Base-by-base conservation (phyloP, 2,888 invertebrate species). In the Lydus trimaculatus region DNA sequence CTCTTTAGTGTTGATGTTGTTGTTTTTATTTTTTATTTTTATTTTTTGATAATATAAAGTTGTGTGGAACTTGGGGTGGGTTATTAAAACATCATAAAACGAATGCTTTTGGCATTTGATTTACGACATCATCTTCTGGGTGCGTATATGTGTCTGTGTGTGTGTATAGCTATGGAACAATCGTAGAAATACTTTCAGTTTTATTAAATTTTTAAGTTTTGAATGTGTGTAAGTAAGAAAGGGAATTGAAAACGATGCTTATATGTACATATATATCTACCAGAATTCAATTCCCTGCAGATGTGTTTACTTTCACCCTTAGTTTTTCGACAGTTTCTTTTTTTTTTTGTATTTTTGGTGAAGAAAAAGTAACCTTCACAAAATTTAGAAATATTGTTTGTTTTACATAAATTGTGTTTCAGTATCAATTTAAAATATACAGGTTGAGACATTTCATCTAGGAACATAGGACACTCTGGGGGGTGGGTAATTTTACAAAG, bases 71-170 rank as follows among this genome's bases (percentile, higher is more conserved):
- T 65, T 58, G 64, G 74, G 75, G 77, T 75, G 66, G 70, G 74
- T 75, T 76, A 76, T 76, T 77, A 77, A 76, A 75, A 74, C 71
- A 70, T 71, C 75, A 74, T 76, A 75, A 76, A 77, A 68, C 65
- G 69, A 70, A 67, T 72, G 71, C 69, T 68, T 58, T 64, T 66
- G 61, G 71, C 65, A 59, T 65, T 63, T 76, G 77, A 77, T 77
- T 77, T 77, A 77, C 71, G 58, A 70, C 62, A 58, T 58, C 52
- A 61, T 72, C n/a, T 43, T n/a, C n/a, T n/a, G n/a, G n/a, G n/a
- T n/a, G n/a, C 11, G 11, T 11, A 33, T 33, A 33, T 33, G 11
- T 2, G 33, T 33, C 11, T 39, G 39, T n/a, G n/a, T n/a, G n/a
- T 5, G 43, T 17, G n/a, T 17, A 17, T 6, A 43, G 61, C 66